These are phyloP conservation scores for Saimiri boliviensis DNA, from an alignment of 2,113 vertebrate species.

Conservation along the genomic window DNA sequence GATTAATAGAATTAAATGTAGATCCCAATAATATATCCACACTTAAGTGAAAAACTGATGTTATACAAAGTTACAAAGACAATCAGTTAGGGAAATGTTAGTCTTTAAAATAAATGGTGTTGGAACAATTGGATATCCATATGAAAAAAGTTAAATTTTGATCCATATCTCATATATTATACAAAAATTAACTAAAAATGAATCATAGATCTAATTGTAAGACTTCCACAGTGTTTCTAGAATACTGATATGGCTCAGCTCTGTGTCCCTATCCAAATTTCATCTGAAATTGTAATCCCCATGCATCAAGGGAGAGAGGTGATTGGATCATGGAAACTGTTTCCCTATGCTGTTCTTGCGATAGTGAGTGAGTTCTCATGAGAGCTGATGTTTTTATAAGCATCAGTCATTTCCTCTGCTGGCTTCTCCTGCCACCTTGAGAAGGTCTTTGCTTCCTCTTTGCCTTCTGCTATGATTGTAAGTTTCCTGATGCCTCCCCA, in stretches of 20 bases:
- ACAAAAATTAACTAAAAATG: not conserved
- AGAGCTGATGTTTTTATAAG: too few species aligned
- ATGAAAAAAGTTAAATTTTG: not conserved
- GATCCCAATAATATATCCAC: not conserved
- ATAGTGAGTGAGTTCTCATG: too few species aligned
- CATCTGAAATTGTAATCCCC: too few species aligned
- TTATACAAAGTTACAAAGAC: not conserved
- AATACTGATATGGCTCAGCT: not conserved
- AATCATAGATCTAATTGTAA: not conserved
- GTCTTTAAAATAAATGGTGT: not conserved
- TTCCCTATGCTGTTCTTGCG: too few species aligned
- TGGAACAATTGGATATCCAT: not conserved
- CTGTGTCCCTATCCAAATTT: too few species aligned
- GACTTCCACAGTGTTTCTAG: not conserved
- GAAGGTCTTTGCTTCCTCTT: too few species aligned
- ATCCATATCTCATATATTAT: not conserved
- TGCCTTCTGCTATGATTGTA: too few species aligned
- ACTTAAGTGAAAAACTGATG: not conserved
- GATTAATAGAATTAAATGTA: not conserved
- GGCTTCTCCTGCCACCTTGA: too few species aligned
- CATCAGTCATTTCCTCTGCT: too few species aligned
- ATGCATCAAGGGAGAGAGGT: too few species aligned
- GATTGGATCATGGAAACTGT: too few species aligned
- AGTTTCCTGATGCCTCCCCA: too few species aligned
- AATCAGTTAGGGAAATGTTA: not conserved